These are phyloP conservation scores for Litocranius walleri DNA, from an alignment of 2,113 vertebrate genomes.

Conservation along the genomic window DNA sequence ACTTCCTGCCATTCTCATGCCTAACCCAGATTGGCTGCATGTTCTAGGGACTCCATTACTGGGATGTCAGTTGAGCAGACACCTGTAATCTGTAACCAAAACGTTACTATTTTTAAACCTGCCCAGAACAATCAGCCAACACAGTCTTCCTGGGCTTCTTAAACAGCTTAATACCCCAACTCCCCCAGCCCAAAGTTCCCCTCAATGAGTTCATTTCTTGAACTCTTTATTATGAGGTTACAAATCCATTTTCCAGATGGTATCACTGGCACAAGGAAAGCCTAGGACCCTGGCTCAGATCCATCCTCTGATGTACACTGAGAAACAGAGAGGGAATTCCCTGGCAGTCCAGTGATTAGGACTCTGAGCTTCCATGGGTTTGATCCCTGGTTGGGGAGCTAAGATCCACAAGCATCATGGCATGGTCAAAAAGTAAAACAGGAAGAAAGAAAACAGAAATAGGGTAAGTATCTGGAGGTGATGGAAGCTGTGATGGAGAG, in stretches of 20 bases:
- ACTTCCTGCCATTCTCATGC: background rate
- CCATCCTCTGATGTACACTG: background rate
- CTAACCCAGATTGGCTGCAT: background rate
- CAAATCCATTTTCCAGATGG: constrained; percentile 3
- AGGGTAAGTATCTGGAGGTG: background rate
- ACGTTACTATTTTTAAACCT: background rate
- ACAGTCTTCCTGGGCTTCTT: background rate
- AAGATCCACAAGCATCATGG: background rate
- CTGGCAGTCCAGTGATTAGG: background rate
- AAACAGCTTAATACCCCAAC: background rate
- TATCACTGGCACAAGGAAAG: background rate
- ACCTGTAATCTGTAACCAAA: background rate
- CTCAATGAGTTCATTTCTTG: background rate
- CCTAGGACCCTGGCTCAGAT: background rate
- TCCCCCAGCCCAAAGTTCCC: background rate
- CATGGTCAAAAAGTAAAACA: background rate
- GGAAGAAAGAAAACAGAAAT: background rate
- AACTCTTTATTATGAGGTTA: background rate
- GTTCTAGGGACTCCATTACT: background rate
- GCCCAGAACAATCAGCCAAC: background rate
- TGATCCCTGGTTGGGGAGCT: background rate
- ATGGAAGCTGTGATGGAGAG: background rate
- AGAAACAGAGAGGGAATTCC: background rate
- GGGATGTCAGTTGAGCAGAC: background rate
- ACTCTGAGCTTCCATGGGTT: background rate